Evolutionary conservation across 1,140 invertebrate genomes (phyloP), one percentile per base, ranked within the genome.

Genomic region (Phortica variegata): DNA sequence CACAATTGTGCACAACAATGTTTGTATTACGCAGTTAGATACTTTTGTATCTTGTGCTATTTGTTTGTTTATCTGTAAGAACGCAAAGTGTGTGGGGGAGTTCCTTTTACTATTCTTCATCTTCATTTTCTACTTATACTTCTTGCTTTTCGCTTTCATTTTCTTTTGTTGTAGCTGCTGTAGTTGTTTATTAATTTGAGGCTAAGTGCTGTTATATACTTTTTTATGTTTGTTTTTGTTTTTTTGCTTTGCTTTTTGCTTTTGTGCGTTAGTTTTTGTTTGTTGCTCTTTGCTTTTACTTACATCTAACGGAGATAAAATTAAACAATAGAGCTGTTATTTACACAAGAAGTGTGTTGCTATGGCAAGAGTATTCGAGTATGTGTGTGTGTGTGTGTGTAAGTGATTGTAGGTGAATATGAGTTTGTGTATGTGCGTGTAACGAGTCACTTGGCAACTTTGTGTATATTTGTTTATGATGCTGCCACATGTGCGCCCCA

Each of bases 271-370:
- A 16, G 34, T 34, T 38, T 49, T 49, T 48, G 41, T 41, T 21
- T 46, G 43, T 53, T 51, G 33, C 44, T 47, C 33, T 41, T 21
- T 54, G 44, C 47, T 42, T 26, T 58, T 47, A 55, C 63, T 68
- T 63, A 68, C 49, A 68, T 51, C 63, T 63, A 62, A 52, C 23
- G 5, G 23, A 68, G 60, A 68, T 68, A 58, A 68, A 68, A 68
- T 60, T 63, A 68, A 68, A 68, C 65, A 68, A 26, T 68, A 54
- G 55, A 57, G 58, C 63, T 68, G 63, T 65, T 68, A 69, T 68
- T 68, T 68, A 68, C 58, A 68, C 63, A 68, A 60, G 60, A 63
- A 63, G 50, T 54, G 54, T 49, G 56, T 34, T 56, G 45, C 56
- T 52, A 47, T 59, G 56, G 56, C 45, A 47, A 59, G 47, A 32